Evolutionary conservation across 2,888 invertebrate genomes (phyloP).

Genomic region (Eledona agricola): DNA sequence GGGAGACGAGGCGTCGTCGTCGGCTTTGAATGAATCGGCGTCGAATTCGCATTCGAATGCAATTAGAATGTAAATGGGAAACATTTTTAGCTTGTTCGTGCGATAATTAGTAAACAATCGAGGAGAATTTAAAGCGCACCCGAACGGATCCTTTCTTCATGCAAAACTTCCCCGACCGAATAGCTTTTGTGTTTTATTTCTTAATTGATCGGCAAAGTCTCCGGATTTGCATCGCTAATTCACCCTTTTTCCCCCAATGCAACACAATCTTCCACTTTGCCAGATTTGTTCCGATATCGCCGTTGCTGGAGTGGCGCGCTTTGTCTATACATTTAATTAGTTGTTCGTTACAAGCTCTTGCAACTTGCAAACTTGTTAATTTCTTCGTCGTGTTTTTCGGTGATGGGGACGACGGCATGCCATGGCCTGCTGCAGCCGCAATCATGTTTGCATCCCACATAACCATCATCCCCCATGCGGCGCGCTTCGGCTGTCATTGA

Average conservation of each 20-base stretch:
- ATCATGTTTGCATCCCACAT: conserved; percentile 41
- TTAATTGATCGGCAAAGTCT: conserved; percentile 28
- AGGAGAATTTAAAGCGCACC: conserved; percentile 25
- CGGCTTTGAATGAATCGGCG: conserved; percentile 23
- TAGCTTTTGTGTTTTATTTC: conserved; percentile 30
- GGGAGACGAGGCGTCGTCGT: neutral
- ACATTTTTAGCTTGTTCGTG: conserved; percentile 35
- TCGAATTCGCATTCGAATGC: conserved; percentile 46
- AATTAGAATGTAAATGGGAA: conserved; percentile 49
- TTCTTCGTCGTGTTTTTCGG: conserved; percentile 10
- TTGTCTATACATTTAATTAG: conserved; percentile 40
- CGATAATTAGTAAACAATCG: conserved; percentile 40
- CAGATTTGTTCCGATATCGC: conserved; percentile 23
- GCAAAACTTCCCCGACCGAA: conserved; percentile 16
- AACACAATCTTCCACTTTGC: conserved; percentile 20
- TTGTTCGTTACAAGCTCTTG: conserved; percentile 37
- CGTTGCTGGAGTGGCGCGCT: conserved; percentile 25
- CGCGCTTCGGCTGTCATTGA: conserved; percentile 52
- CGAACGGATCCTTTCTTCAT: conserved; percentile 26
- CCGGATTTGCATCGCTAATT: conserved; percentile 16
- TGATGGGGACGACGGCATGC: neutral
- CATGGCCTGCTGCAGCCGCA: conserved; percentile 16
- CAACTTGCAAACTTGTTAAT: conserved; percentile 31
- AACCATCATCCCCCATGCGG: conserved; percentile 41
- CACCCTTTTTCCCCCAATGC: conserved; percentile 10